Base-by-base conservation (phyloP, 2,888 invertebrate species). In the Tetranychus piercei region DNA sequence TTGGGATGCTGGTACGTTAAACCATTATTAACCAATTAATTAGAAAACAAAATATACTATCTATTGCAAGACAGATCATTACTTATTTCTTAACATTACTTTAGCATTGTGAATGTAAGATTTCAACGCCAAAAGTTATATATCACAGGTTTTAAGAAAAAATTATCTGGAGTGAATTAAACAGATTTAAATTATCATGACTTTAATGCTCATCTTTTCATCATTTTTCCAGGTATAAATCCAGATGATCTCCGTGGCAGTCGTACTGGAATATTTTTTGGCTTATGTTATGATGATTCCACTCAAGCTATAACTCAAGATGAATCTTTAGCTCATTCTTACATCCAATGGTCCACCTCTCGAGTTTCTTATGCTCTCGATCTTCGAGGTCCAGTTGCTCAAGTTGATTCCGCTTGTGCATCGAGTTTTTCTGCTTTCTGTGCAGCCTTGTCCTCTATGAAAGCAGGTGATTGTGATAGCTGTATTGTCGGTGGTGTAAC, bases 231-330 rank as follows among this genome's bases (percentile, higher is more conserved):
- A 87, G 81, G 83, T 84, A 80, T 90, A 76, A 92, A 91, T 83
- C 96, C 96, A 9, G 84, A 85, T 75, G 89, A 90, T 79, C 82
- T 94, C 74, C 87, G 90, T 79, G 97, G 96, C 74, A 87, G 89
- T 11, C 90, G 88, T 80, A 95, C 94, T 73, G 97, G 96, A 77
- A 96, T 97, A 2, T 97, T 89, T 83, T 88, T 97, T 78, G 97
- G 96, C 76, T 23, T 23, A 15, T 73, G 73, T 44, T 73, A 73
- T 34, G 45, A 73, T 43, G 73, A 73, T 22, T n/a, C 66, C 34
- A 90, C 90, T 76, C 86, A 95, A 81, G 93, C 91, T 2, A 96
- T 94, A 64, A 91, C 91, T 82, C 22, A 73, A 55, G 64, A 73
- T 73, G 23, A 66, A 66, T 44, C 67, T 7, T 23, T 22, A 22